These are phyloP conservation scores for Dicrostonyx torquatus DNA, from an alignment of 2,797 vertebrate species.

Conservation along the genomic window DNA sequence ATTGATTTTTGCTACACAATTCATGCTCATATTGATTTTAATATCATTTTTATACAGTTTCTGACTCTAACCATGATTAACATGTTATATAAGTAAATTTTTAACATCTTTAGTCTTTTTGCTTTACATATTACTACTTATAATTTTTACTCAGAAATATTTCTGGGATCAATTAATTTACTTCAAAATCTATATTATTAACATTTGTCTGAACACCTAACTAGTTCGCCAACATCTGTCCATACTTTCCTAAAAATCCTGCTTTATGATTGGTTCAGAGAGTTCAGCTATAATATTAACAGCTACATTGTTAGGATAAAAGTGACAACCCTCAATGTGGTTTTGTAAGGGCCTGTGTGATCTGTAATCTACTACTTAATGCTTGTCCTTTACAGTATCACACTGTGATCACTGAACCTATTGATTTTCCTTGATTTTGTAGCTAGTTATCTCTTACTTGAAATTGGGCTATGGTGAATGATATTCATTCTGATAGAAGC, in stretches of 20 bases:
- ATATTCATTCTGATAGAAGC: not conserved
- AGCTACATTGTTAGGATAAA: constrained; percentile 14
- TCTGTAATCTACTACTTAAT: not conserved
- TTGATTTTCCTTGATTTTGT: not conserved
- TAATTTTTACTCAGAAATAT: constrained; percentile 25
- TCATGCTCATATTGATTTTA: constrained; percentile 52
- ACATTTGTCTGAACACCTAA: not conserved
- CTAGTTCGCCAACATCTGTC: not conserved
- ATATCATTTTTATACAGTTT: not conserved
- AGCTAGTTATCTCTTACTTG: not conserved
- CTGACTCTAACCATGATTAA: not conserved
- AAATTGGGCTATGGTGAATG: not conserved
- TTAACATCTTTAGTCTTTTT: not conserved
- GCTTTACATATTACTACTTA: constrained; percentile 39
- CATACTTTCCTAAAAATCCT: constrained; percentile 15
- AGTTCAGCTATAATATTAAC: not conserved
- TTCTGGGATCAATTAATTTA: constrained; percentile 22
- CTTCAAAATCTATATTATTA: constrained; percentile 7
- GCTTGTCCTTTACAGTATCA: not conserved
- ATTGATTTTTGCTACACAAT: constrained; percentile 55
- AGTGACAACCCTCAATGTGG: constrained; percentile 2
- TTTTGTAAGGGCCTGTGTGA: not conserved
- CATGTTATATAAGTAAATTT: constrained; percentile 57
- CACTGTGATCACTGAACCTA: not conserved
- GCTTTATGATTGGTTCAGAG: constrained; percentile 17